phyloP scores from a whole-genome alignment of 2,113 vertebrate genomes.

The Phalacrocorax brasilianus region DNA sequence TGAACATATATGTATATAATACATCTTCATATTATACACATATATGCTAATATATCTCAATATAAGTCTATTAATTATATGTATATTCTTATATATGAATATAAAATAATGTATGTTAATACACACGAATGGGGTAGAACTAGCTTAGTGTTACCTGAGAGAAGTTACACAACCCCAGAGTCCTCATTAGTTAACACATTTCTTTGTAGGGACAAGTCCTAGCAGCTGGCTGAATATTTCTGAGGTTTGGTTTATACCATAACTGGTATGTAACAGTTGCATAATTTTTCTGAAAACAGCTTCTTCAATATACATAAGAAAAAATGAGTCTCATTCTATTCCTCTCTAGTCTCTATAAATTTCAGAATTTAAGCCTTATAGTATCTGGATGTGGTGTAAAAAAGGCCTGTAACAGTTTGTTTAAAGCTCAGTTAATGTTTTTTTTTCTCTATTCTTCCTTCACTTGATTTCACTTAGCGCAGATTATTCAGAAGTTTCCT shows the following conservation, averaged over 20 bases:
- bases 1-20: neutral
- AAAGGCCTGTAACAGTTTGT: neutral
- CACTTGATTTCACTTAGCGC: neutral
- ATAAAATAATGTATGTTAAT: neutral
- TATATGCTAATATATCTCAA: neutral
- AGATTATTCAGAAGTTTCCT: neutral
- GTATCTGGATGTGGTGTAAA: neutral
- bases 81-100: neutral
- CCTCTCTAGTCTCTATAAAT: neutral
- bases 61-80: neutral
- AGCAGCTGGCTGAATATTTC: neutral
- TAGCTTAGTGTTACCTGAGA: neutral
- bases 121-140: neutral
- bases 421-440: neutral
- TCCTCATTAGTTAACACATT: neutral
- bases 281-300: neutral
- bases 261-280: neutral
- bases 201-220: neutral
- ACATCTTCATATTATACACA: neutral
- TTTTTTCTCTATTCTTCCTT: neutral
- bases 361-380: neutral
- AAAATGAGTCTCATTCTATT: neutral
- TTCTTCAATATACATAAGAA: neutral
- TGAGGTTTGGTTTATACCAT: neutral
- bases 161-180: neutral